Evolutionary conservation across 1,140 invertebrate genomes (phyloP).

Genomic region (Pemphigus obesinymphae): DNA sequence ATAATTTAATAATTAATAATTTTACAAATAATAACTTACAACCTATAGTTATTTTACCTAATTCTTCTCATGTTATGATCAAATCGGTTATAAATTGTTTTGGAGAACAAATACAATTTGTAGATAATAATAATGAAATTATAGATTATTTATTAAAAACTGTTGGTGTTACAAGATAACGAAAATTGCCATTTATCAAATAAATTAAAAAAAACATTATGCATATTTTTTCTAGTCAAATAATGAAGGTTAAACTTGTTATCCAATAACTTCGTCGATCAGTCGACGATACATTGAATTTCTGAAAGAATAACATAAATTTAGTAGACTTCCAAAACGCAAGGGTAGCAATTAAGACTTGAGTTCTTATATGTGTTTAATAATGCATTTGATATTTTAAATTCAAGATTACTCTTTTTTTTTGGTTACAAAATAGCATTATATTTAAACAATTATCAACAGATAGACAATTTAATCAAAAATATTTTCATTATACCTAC

Average conservation of each 20-base stretch:
- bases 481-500: background rate
- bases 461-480: background rate
- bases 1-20: background rate
- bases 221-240: background rate
- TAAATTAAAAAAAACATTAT: constrained; percentile 12
- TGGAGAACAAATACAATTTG: background rate
- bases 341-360: background rate
- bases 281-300: background rate
- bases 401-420: no score
- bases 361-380: background rate
- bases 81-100: background rate
- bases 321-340: background rate
- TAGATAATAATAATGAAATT: constrained; percentile 12
- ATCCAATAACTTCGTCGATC: background rate
- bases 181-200: constrained; percentile 16
- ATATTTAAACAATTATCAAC: background rate
- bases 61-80: background rate
- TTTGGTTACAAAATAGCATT: constrained; percentile 1
- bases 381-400: no score
- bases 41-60: background rate
- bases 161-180: background rate
- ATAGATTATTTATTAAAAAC: constrained; percentile 5
- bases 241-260: background rate
- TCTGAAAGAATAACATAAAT: background rate
- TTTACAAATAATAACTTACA: background rate